A percentile compares a stretch with the other conserved stretches of the same genome.
Conservation (phyloP, 2,888 invertebrate genomes). For the Keiferia lycopersicella region DNA sequence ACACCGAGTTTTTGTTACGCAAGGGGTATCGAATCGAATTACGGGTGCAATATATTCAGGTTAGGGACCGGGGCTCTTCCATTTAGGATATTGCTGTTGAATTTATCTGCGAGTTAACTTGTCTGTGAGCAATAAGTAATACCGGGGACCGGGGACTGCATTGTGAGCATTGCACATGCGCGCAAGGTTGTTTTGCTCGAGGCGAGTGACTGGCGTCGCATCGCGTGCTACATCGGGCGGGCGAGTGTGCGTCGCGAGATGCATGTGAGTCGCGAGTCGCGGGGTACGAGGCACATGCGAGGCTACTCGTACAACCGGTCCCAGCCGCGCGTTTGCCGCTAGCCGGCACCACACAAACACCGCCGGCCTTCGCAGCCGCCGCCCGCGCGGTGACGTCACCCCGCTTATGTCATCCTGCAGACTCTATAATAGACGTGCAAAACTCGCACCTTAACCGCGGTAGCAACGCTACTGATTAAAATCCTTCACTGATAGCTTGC, state of each 20-base stretch:
- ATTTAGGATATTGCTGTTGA: slow-evolving; percentile 14
- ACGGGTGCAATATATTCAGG: slow-evolving; percentile 24
- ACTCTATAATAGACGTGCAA: slow-evolving; percentile 47
- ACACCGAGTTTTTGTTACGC: slow-evolving; percentile 25
- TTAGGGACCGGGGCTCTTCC: not conserved
- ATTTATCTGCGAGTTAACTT: slow-evolving; percentile 1
- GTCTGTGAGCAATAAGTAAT: not conserved
- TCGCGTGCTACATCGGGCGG: slow-evolving; percentile 48
- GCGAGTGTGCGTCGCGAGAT: slow-evolving; percentile 17
- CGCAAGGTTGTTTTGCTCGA: slow-evolving; percentile 26
- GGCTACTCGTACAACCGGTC: slow-evolving; percentile 29
- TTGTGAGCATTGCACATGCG: slow-evolving; percentile 28
- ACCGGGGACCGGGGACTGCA: slow-evolving; percentile 16
- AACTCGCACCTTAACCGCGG: slow-evolving; percentile 27
- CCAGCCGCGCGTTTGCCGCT: not conserved
- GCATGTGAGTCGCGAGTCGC: slow-evolving; percentile 28
- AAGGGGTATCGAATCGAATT: slow-evolving; percentile 29
- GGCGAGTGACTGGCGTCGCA: slow-evolving; percentile 28
- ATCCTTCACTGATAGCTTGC: slow-evolving; percentile 27
- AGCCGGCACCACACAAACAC: slow-evolving; percentile 64
- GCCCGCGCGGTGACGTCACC: slow-evolving; percentile 77
- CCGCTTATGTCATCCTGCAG: slow-evolving; percentile 72
- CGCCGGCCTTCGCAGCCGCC: slow-evolving; percentile 71
- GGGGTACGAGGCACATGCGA: too few relatives aligned
- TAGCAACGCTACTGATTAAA: slow-evolving; percentile 14